Evolutionary conservation across 2,797 vertebrate species (phyloP).

Genomic region (Margarornis squamiger): DNA sequence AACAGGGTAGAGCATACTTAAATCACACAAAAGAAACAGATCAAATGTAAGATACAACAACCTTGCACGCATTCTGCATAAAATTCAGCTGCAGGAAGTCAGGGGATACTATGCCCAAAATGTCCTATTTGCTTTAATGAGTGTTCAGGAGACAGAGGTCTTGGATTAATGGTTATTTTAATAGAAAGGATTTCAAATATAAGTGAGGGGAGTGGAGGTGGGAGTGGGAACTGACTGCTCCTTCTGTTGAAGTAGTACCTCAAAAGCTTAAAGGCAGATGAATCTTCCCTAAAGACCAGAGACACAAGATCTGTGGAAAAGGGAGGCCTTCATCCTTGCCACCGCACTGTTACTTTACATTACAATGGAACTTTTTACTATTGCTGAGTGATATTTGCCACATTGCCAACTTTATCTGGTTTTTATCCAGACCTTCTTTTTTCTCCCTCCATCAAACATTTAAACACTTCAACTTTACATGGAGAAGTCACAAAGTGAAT

Average conservation of each 20-base stretch:
- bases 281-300: neutral
- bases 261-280: neutral
- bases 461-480: neutral
- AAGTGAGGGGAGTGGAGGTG: neutral
- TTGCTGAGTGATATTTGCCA: neutral
- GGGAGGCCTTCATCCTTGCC: neutral
- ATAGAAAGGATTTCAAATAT: neutral
- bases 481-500: neutral
- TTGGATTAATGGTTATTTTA: neutral
- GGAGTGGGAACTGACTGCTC: neutral
- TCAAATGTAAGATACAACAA: neutral
- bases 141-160: neutral
- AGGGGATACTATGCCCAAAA: neutral
- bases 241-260: neutral
- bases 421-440: neutral
- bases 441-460: fast-evolving
- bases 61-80: neutral
- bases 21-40: neutral
- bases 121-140: neutral
- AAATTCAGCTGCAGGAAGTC: neutral
- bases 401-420: neutral
- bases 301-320: neutral
- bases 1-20: neutral
- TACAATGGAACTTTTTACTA: neutral
- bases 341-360: neutral